Conservation (phyloP, 2,888 invertebrate species). For the Catocala fraxini region DNA sequence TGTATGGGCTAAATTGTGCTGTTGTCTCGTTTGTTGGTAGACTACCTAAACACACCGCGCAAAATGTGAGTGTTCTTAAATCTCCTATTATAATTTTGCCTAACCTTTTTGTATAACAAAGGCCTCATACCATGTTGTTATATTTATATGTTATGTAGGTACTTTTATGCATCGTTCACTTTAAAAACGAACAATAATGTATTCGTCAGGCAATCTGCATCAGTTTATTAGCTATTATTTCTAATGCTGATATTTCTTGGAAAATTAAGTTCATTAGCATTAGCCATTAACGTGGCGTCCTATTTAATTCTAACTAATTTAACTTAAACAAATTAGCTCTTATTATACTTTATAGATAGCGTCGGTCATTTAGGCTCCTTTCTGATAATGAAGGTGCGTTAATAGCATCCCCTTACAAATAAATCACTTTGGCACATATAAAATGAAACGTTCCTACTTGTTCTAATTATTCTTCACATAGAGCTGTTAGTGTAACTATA, state of each 20-base stretch:
- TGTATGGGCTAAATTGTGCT: too few species aligned
- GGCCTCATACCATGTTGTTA: too few species aligned
- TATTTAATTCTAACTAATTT: conserved; percentile 26
- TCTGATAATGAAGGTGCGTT: conserved; percentile 35
- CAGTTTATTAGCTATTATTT: conserved; percentile 3
- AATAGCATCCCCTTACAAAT: conserved; percentile 22
- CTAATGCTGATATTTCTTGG: conserved; percentile 12
- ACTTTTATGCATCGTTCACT: too few species aligned
- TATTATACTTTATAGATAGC: conserved; percentile 32
- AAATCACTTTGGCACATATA: conserved; percentile 27
- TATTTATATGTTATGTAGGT: too few species aligned
- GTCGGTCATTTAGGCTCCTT: conserved; percentile 25
- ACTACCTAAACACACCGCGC: too few species aligned
- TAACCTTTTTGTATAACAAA: too few species aligned
- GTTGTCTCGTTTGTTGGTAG: too few species aligned
- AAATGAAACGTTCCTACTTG: conserved; percentile 10
- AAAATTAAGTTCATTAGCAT: conserved; percentile 23
- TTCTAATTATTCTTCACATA: conserved; percentile 11
- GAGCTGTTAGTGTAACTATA: conserved; percentile 17
- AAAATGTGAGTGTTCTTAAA: too few species aligned
- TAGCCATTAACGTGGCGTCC: conserved; percentile 12
- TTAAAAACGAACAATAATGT: conserved; percentile 1
- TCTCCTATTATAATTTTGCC: too few species aligned
- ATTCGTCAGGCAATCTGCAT: not conserved
- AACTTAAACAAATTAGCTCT: conserved; percentile 28